Percentiles rank a stretch among this genome's conserved stretches.
Conservation (phyloP, 2,797 vertebrate species). For the Pogoniulus pusillus region DNA sequence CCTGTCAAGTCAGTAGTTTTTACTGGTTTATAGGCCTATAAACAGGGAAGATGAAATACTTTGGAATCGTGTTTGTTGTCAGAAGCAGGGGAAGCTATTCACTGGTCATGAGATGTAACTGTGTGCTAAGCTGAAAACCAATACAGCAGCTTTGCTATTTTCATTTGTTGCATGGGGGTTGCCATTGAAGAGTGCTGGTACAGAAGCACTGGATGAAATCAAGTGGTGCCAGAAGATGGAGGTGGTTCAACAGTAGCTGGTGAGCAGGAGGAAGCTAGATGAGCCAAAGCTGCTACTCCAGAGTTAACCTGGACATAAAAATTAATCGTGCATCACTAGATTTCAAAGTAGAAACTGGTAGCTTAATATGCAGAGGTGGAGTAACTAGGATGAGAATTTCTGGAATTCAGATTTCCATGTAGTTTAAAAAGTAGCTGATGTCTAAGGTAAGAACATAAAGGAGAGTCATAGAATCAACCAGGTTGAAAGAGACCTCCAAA, state of each 20-base stretch:
- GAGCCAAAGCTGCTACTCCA: neutral
- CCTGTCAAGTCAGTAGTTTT: neutral
- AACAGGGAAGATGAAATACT: neutral
- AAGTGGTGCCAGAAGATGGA: neutral
- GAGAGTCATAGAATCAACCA: too few species aligned
- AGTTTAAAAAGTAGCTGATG: neutral
- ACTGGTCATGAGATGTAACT: neutral
- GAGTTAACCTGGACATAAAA: neutral
- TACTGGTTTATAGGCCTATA: neutral
- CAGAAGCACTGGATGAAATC: neutral
- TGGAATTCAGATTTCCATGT: neutral
- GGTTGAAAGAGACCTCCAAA: too few species aligned
- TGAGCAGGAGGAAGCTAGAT: neutral
- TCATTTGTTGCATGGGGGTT: neutral
- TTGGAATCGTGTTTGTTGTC: neutral
- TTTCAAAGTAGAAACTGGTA: neutral
- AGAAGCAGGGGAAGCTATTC: neutral
- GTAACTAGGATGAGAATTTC: neutral
- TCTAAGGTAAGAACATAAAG: neutral
- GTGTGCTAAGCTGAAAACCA: neutral
- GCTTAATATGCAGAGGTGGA: neutral
- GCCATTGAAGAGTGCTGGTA: neutral
- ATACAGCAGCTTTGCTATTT: neutral
- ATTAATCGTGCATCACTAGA: neutral
- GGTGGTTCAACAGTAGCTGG: neutral